Evolutionary conservation across 2,888 invertebrate genomes (phyloP).

Genomic region (Lasioglossum leucozonium): DNA sequence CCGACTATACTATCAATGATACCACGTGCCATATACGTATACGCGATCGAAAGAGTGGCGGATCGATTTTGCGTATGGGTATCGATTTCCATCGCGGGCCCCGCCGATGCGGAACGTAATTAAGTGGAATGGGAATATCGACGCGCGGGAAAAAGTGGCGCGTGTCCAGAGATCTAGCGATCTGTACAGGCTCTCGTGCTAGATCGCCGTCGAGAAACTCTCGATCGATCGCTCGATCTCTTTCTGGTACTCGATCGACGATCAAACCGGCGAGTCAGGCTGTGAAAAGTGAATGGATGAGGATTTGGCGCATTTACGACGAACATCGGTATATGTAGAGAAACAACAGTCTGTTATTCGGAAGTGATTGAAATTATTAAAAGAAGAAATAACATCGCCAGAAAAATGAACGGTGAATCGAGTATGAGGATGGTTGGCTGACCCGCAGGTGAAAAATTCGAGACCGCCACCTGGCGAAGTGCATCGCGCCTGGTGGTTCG

Average conservation of each 20-base stretch:
- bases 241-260: neutral
- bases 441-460: neutral
- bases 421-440: neutral
- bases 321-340: neutral
- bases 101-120: conserved; percentile 43
- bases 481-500: conserved; percentile 61
- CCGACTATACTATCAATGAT: neutral
- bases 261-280: neutral
- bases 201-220: neutral
- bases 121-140: conserved; percentile 40
- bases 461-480: conserved; percentile 12
- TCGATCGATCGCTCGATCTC: neutral
- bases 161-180: conserved; percentile 23
- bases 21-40: neutral
- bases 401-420: neutral
- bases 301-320: neutral
- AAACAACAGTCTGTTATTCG: neutral
- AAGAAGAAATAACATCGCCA: neutral
- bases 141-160: conserved; percentile 31
- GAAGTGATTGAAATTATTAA: neutral
- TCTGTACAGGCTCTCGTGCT: neutral
- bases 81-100: conserved; percentile 18
- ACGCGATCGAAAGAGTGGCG: neutral
- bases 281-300: neutral
- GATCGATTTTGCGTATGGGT: conserved; percentile 21